These are phyloP conservation scores for Pristionchus maxplancki DNA, from an alignment of 2,888 invertebrate genomes.

Conservation along the genomic window DNA sequence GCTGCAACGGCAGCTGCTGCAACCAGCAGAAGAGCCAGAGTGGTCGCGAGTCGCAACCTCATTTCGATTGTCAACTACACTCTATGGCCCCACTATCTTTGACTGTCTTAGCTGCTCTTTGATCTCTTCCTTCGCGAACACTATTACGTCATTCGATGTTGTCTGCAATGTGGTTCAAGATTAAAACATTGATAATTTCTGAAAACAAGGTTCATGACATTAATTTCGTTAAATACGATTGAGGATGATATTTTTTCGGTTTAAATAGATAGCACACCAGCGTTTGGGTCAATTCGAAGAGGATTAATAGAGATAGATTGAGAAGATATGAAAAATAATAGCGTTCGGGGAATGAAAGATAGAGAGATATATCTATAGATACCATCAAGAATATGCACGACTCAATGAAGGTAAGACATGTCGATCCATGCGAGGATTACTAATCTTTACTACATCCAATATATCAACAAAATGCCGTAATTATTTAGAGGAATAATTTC, in stretches of 20 bases:
- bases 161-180: no score
- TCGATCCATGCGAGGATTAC: background rate
- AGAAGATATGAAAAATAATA: constrained; percentile 15
- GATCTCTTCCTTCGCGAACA: background rate
- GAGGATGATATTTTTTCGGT: no score
- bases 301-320: constrained; percentile 35
- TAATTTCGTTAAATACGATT: no score
- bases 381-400: constrained; percentile 24
- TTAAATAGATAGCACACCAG: no score
- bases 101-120: background rate
- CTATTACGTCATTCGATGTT: constrained; percentile 32
- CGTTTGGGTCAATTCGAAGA: no score
- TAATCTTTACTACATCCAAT: no score
- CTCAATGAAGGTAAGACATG: background rate
- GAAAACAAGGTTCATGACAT: no score
- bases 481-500: no score
- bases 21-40: background rate
- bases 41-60: constrained; percentile 33
- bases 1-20: background rate
- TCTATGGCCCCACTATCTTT: background rate
- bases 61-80: constrained; percentile 5
- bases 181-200: no score
- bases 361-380: background rate
- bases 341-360: background rate
- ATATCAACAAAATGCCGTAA: background rate